A percentile compares a stretch with the other conserved stretches of the same genome.
Conservation (phyloP, 2,797 vertebrate species). For the Acipenser transmontanus region DNA sequence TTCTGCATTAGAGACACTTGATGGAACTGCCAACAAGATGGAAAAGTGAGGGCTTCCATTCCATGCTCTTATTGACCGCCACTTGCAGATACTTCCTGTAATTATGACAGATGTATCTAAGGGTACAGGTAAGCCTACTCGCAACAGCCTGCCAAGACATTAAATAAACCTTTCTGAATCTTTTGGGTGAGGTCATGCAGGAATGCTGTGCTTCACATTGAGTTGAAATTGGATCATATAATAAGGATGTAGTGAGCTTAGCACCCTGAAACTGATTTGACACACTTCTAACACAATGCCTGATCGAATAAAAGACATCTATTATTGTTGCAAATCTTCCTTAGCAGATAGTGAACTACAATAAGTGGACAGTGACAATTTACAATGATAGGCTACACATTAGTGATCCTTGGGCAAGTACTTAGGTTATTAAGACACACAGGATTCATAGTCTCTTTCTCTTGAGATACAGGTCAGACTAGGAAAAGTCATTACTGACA, state of each 20-base stretch:
- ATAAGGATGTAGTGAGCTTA: constrained; percentile 7
- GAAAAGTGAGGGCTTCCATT: constrained; percentile 1
- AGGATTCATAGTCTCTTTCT: too few relatives aligned
- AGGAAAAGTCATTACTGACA: too few relatives aligned
- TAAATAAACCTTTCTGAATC: constrained; percentile 3
- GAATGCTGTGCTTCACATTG: neutral
- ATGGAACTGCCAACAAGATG: constrained; percentile 8
- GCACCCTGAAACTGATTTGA: constrained; percentile 8
- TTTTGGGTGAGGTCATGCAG: neutral
- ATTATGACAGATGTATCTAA: constrained; percentile 9
- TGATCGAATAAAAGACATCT: constrained; percentile 11
- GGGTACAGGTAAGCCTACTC: neutral
- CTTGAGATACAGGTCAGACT: too few relatives aligned
- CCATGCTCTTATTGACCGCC: constrained; percentile 6
- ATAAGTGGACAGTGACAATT: constrained; percentile 13
- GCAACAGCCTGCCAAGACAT: neutral
- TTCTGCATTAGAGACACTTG: neutral
- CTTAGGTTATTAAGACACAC: neutral
- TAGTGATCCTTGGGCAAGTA: constrained; percentile 11
- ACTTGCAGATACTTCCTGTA: constrained; percentile 1
- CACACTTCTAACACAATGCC: constrained; percentile 8
- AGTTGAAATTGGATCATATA: constrained; percentile 2
- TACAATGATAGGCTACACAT: constrained; percentile 12
- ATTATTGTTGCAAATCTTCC: constrained; percentile 3
- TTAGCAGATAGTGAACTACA: constrained; percentile 2